These are phyloP conservation scores for Urocolius indicus DNA, from an alignment of 2,113 vertebrate species.

Conservation along the genomic window DNA sequence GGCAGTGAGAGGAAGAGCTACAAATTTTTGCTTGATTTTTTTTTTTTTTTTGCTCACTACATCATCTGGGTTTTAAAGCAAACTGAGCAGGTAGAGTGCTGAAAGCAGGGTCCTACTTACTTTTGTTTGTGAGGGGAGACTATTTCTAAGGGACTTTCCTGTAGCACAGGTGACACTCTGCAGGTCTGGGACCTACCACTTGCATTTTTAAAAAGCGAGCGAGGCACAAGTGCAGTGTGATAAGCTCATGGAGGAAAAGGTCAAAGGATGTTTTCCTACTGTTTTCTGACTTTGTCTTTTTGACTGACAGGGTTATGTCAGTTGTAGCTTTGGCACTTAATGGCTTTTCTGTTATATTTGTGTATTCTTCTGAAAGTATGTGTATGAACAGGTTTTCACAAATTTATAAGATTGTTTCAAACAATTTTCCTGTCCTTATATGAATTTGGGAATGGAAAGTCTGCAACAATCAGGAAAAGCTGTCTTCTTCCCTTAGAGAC, in stretches of 20 bases:
- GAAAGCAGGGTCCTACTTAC: neutral
- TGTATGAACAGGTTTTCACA: neutral
- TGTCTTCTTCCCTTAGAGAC: neutral
- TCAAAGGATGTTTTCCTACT: neutral
- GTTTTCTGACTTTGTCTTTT: neutral
- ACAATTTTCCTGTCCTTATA: neutral
- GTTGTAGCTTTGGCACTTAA: neutral
- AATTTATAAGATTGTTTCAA: neutral
- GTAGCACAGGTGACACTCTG: fast-evolving
- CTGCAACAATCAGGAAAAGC: neutral
- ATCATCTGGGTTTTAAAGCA: neutral
- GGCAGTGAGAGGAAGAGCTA: neutral
- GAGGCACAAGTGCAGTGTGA: fast-evolving
- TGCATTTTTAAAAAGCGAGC: neutral
- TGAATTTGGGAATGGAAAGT: neutral
- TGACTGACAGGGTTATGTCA: neutral
- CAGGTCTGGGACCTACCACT: neutral
- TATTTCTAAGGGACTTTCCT: neutral
- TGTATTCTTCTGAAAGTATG: neutral
- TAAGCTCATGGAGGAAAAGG: neutral
- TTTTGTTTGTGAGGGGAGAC: neutral
- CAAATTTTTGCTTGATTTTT: neutral
- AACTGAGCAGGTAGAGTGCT: neutral
- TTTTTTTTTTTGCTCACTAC: neutral
- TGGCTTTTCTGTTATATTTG: neutral